These are phyloP conservation scores for Dichetophora obliterata DNA, from an alignment of 2,888 invertebrate genomes.

Conservation along the genomic window DNA sequence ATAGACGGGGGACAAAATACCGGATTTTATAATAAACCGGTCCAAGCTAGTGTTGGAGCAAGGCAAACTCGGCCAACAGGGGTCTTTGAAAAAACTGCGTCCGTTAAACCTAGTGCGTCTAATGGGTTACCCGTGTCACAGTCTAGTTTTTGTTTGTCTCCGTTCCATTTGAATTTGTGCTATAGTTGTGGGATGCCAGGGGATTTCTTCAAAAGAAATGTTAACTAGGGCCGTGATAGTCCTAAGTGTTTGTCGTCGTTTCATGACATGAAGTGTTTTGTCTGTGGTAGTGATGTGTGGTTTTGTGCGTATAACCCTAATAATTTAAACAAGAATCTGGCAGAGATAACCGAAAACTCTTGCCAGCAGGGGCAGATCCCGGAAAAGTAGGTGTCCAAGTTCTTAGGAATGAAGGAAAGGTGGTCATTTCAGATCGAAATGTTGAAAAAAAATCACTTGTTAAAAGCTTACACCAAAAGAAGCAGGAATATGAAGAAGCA, in stretches of 20 bases:
- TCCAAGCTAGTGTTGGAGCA: neutral
- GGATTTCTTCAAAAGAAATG: neutral
- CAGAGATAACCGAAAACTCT: neutral
- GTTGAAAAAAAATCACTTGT: neutral
- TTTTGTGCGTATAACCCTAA: neutral
- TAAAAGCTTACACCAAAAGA: neutral
- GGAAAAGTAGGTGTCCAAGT: neutral
- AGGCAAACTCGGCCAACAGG: too few species aligned
- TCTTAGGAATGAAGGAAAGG: neutral
- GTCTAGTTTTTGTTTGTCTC: neutral
- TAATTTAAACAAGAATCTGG: neutral
- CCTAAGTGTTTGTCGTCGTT: neutral
- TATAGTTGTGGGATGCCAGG: neutral
- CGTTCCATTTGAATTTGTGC: neutral
- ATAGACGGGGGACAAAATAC: neutral
- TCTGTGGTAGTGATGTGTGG: neutral
- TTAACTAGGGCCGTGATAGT: neutral
- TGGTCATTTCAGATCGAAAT: neutral
- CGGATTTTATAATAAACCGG: neutral
- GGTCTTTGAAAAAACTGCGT: neutral
- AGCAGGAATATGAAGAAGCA: neutral
- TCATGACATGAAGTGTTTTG: slow-evolving; percentile 7
- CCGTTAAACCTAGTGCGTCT: neutral
- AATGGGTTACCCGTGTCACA: neutral
- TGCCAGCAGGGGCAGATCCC: neutral